Evolutionary conservation across 2,797 vertebrate species (phyloP).

Genomic region (Oryzias dopingdopingensis): DNA sequence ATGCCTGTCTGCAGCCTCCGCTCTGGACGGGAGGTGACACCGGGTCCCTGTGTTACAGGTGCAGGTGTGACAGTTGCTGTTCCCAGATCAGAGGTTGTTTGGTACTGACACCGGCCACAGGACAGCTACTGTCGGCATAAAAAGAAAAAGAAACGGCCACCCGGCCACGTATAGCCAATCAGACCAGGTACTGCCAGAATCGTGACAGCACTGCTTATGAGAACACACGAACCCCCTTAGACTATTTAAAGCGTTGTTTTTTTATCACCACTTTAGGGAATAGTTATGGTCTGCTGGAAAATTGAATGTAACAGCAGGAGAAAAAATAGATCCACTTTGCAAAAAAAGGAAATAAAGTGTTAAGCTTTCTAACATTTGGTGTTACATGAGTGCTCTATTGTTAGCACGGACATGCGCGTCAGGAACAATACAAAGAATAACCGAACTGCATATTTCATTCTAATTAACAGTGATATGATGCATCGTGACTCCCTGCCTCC

Average conservation of each 20-base stretch:
- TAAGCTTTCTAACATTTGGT: constrained; percentile 71
- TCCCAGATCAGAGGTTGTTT: constrained; percentile 70
- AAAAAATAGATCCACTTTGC: constrained; percentile 27
- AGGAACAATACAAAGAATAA: constrained; percentile 80
- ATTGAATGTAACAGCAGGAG: constrained; percentile 11
- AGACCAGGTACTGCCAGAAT: constrained; percentile 18
- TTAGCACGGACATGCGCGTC: constrained; percentile 62
- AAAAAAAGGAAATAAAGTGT: constrained; percentile 52
- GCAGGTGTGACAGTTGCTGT: constrained; percentile 76
- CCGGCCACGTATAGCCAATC: constrained; percentile 48
- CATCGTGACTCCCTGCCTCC: constrained; percentile 79
- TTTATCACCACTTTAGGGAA: constrained; percentile 29
- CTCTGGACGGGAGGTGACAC: constrained; percentile 32
- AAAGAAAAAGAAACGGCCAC: constrained; percentile 50
- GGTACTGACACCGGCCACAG: constrained; percentile 64
- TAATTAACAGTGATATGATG: constrained; percentile 84
- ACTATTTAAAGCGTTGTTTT: constrained; percentile 33
- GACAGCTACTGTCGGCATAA: constrained; percentile 57
- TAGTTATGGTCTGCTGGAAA: constrained; percentile 39
- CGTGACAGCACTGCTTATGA: constrained; percentile 51
- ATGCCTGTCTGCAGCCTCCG: constrained; percentile 50
- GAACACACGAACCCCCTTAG: constrained; percentile 33
- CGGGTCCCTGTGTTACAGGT: constrained; percentile 77
- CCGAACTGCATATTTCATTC: constrained; percentile 82
- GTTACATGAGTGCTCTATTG: constrained; percentile 73